phyloP scores from a whole-genome alignment of 2,113 vertebrate genomes.

The Phrynocephalus versicolor region DNA sequence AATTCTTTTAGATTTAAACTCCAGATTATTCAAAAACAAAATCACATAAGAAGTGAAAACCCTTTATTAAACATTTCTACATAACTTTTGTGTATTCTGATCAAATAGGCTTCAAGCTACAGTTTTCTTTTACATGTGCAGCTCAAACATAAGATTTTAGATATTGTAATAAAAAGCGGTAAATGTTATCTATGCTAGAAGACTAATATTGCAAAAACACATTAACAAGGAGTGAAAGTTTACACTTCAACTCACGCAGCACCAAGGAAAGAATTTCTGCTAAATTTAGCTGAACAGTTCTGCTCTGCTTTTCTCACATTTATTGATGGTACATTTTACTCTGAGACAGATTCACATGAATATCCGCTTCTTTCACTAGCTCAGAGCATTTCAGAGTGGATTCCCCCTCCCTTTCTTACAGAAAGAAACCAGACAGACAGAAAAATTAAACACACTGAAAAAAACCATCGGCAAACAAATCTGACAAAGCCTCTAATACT shows the following conservation, averaged over 20 bases:
- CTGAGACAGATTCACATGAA: background rate
- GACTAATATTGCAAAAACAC: background rate
- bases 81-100: background rate
- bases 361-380: background rate
- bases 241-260: background rate
- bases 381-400: background rate
- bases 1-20: background rate
- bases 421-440: background rate
- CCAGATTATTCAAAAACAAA: background rate
- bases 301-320: background rate
- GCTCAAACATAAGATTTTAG: background rate
- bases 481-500: constrained; percentile 11
- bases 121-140: background rate
- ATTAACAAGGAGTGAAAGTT: background rate
- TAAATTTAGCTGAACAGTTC: background rate
- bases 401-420: background rate
- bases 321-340: background rate
- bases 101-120: background rate
- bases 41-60: background rate
- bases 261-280: background rate
- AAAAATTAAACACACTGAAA: too few species aligned
- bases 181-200: background rate
- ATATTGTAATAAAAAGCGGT: background rate
- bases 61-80: background rate
- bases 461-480: constrained; percentile 29